Evolutionary conservation across 1,140 invertebrate species (phyloP), one percentile per base, ranked within the genome.

Genomic region (Trichonephila clavata): DNA sequence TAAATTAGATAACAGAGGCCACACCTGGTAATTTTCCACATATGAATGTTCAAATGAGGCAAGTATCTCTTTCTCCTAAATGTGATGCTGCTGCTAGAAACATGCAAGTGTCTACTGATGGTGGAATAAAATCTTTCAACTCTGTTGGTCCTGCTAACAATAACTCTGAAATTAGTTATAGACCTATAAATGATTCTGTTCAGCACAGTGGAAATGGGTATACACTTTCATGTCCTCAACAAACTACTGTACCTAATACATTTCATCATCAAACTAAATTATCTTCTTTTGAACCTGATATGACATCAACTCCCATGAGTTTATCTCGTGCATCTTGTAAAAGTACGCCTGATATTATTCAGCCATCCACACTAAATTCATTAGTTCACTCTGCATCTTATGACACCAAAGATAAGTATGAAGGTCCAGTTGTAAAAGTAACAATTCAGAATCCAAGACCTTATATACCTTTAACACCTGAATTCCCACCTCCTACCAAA

Each of bases 401-500:
- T 80, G 89, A 94, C 50, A 80, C 89, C 57, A 80, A 57, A 86
- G 83, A 91, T 20, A 86, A 65, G 57, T 91, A 94, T 92, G 87
- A 97, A 95, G 97, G 97, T 95, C 96, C 96, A 68, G 96, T 94
- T 59, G 94, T 95, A 5, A 95, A 94, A 77, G 94, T 95, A 10
- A 95, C 95, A 21, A 94, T 95, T 87, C 94, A 95, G 80, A 93
- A 95, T 65, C 95, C 95, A 59, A 88, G 90, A 81, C 80, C 94
- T 59, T 89, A 89, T 86, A 59, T 84, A 32, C 95, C 88, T 50
- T 92, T 95, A 95, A 95, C 94, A 96, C 96, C 94, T 95, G 97
- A 97, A 95, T 97, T 98, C 95, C 98, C 98, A 94, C 98, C 98
- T 94, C 96, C 98, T 86, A 98, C 98, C 86, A 98, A 97, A 90